phyloP scores from a whole-genome alignment of 2,797 vertebrate species.

The Tinamus major region DNA sequence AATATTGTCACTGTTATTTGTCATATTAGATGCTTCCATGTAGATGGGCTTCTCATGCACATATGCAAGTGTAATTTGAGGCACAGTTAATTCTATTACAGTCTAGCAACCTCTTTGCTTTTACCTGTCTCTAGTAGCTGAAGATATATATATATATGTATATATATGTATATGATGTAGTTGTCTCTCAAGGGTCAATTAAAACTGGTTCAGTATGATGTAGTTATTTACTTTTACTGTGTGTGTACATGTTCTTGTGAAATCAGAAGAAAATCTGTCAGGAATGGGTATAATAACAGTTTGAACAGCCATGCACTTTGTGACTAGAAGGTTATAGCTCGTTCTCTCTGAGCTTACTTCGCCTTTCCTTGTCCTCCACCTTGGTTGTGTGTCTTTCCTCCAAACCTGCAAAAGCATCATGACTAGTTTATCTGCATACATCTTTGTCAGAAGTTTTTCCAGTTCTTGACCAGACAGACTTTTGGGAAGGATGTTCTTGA shows the following conservation, averaged over 20 bases:
- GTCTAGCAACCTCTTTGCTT: not conserved
- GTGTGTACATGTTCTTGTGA: not conserved
- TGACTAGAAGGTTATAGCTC: not conserved
- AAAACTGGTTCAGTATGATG: not conserved
- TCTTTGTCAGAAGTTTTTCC: conserved; percentile 7
- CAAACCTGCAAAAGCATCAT: not conserved
- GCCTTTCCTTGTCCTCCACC: not conserved
- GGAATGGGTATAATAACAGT: not conserved
- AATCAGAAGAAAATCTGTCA: not conserved
- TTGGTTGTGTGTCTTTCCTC: not conserved
- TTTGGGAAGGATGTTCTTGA: not conserved
- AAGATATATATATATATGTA: not conserved
- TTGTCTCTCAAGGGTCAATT: not conserved
- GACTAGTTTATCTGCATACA: not conserved
- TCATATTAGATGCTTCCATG: not conserved
- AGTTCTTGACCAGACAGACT: not conserved
- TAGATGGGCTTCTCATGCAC: not conserved
- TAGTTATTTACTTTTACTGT: not conserved
- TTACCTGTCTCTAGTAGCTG: not conserved
- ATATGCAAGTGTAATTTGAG: not conserved
- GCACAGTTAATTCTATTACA: not conserved
- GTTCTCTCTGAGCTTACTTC: not conserved
- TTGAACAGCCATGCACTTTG: not conserved
- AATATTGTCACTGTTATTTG: not conserved
- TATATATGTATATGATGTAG: not conserved